Conservation (phyloP, 2,797 vertebrate genomes). For the Rhadinocentrus ornatus region DNA sequence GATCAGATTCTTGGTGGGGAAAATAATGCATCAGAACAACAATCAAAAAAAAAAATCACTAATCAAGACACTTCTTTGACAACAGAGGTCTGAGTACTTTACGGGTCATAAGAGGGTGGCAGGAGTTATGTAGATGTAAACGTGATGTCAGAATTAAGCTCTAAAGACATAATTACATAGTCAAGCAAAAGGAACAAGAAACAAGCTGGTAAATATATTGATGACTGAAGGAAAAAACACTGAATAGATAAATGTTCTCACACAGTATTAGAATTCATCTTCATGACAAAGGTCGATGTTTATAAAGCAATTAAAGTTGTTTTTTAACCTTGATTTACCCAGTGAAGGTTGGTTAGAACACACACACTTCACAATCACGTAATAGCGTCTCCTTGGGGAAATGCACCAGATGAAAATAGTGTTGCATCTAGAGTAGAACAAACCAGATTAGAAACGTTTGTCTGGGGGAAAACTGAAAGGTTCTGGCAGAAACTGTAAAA, state of each 20-base stretch:
- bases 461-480: constrained; percentile 14
- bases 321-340: constrained; percentile 63
- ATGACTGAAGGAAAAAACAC: constrained; percentile 11
- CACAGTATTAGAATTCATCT: constrained; percentile 33
- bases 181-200: constrained; percentile 23
- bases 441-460: constrained; percentile 15
- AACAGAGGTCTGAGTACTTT: constrained; percentile 19
- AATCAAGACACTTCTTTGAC: constrained; percentile 17
- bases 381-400: constrained; percentile 36
- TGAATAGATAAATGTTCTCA: constrained; percentile 31
- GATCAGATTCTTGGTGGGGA: constrained; percentile 4
- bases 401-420: constrained; percentile 22
- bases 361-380: constrained; percentile 20
- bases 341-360: constrained; percentile 39
- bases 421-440: constrained; percentile 18
- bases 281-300: constrained; percentile 60
- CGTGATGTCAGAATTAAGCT: constrained; percentile 42
- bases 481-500: not conserved
- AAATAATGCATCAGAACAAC: constrained; percentile 1
- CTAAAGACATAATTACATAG: constrained; percentile 50
- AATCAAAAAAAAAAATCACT: constrained; percentile 13
- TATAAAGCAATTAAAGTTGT: constrained; percentile 63
- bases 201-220: constrained; percentile 23
- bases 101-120: constrained; percentile 40
- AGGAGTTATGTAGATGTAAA: constrained; percentile 68